Conservation (phyloP, 2,888 invertebrate species). For the Ephialtes manifestator region DNA sequence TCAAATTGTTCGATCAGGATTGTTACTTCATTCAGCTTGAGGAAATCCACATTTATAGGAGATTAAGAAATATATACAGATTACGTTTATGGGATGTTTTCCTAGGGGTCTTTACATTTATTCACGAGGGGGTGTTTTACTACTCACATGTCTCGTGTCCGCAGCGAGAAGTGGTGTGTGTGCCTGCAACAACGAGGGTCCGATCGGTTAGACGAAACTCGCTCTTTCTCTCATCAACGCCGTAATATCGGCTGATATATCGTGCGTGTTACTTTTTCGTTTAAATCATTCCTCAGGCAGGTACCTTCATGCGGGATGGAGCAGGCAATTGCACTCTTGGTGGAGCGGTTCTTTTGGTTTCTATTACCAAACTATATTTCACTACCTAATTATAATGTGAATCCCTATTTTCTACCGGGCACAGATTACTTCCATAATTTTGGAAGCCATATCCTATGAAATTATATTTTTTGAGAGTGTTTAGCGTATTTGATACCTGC, state of each 20-base stretch:
- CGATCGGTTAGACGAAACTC: slow-evolving; percentile 77
- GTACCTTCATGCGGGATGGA: slow-evolving; percentile 65
- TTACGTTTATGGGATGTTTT: neutral
- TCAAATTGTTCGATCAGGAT: too few species aligned
- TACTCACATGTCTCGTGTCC: slow-evolving; percentile 88
- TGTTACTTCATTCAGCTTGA: neutral
- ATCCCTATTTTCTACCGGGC: neutral
- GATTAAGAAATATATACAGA: neutral
- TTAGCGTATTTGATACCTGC: neutral
- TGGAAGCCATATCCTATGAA: neutral
- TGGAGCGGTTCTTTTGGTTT: slow-evolving; percentile 11
- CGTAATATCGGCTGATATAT: slow-evolving; percentile 55
- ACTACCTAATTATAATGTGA: slow-evolving; percentile 16
- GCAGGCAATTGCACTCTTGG: slow-evolving; percentile 49
- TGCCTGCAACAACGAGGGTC: slow-evolving; percentile 88
- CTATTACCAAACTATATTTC: slow-evolving; percentile 38
- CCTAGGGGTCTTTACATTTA: slow-evolving; percentile 23
- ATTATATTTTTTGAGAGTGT: neutral
- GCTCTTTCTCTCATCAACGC: slow-evolving; percentile 38
- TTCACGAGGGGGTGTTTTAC: slow-evolving; percentile 62
- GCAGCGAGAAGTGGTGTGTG: slow-evolving; percentile 90
- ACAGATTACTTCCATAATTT: neutral
- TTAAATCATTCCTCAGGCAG: slow-evolving; percentile 66
- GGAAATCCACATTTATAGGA: neutral
- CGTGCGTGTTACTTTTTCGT: slow-evolving; percentile 26